Percentiles rank a stretch among this genome's conserved stretches.
phyloP scores from a whole-genome alignment of 2,888 invertebrate species.

The Cordilura impudica region DNA sequence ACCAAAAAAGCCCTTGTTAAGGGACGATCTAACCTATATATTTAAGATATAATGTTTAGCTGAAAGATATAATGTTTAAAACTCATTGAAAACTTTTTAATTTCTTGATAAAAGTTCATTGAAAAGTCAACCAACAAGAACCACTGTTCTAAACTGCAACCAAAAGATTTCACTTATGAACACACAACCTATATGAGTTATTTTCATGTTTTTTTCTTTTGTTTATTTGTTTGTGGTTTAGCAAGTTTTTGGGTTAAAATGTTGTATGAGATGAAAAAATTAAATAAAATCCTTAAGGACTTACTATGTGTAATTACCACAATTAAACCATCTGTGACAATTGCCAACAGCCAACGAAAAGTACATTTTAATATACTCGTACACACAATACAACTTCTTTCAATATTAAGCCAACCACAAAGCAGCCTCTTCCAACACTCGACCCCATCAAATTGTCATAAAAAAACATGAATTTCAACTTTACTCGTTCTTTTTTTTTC shows the following conservation, averaged over 20 bases:
- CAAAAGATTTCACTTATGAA: slow-evolving; percentile 25
- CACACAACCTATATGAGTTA: slow-evolving; percentile 24
- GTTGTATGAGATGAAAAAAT: slow-evolving; percentile 41
- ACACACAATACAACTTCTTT: slow-evolving; percentile 22
- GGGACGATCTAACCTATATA: too few relatives aligned
- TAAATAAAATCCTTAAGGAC: slow-evolving; percentile 74
- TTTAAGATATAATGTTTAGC: too few relatives aligned
- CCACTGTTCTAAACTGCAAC: slow-evolving; percentile 15
- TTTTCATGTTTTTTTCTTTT: slow-evolving; percentile 26
- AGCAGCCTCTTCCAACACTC: slow-evolving; percentile 2
- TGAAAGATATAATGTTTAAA: too few relatives aligned
- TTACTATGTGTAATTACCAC: slow-evolving; percentile 78
- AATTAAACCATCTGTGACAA: slow-evolving; percentile 79
- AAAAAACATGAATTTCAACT: slow-evolving; percentile 76
- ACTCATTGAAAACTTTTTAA: too few relatives aligned
- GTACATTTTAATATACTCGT: slow-evolving; percentile 35
- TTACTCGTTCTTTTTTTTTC: slow-evolving; percentile 68
- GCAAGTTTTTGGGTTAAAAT: slow-evolving; percentile 52
- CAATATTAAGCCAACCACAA: background rate
- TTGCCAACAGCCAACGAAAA: slow-evolving; percentile 68
- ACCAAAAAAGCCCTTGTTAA: too few relatives aligned
- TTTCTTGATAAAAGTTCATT: too few relatives aligned
- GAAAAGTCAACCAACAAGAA: background rate
- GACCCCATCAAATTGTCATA: slow-evolving; percentile 42
- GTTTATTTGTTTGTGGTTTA: slow-evolving; percentile 30